Conservation (phyloP, 1,140 invertebrate genomes). For the Homarus americanus region DNA sequence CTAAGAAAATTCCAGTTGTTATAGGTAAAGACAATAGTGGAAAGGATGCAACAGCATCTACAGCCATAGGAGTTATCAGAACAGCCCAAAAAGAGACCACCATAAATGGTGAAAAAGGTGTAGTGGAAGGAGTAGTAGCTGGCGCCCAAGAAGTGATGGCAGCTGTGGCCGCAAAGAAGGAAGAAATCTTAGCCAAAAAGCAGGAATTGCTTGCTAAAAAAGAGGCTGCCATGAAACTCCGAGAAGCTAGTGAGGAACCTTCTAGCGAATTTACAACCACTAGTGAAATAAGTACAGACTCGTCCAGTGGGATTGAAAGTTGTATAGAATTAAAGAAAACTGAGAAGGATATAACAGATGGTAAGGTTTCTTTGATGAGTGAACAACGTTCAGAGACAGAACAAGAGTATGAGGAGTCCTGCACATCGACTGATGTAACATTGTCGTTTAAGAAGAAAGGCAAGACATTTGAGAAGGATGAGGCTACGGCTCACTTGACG, state of each 20-base stretch:
- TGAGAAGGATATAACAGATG: not conserved
- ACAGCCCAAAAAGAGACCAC: not conserved
- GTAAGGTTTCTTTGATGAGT: not conserved
- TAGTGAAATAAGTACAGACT: constrained; percentile 62
- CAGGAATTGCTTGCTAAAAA: constrained; percentile 58
- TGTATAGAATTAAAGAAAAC: constrained; percentile 38
- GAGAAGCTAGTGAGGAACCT: constrained; percentile 60
- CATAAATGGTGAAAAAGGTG: constrained; percentile 5
- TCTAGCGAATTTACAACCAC: constrained; percentile 54
- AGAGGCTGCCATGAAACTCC: constrained; percentile 51
- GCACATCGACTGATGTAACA: not conserved
- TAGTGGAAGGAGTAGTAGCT: not conserved
- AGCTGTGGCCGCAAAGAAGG: constrained; percentile 56
- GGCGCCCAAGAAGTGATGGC: not conserved
- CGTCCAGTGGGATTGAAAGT: constrained; percentile 36
- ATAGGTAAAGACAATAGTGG: not conserved
- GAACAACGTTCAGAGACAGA: not conserved
- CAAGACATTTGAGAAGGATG: not conserved
- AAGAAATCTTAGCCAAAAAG: constrained; percentile 71
- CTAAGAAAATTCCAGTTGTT: not conserved
- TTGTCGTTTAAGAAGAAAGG: constrained; percentile 10
- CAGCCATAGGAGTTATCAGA: not conserved
- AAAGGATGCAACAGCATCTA: not conserved
- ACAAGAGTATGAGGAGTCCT: not conserved
- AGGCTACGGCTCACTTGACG: not conserved